phyloP scores from a whole-genome alignment of 2,113 vertebrate species.

The Xenopus borealis region DNA sequence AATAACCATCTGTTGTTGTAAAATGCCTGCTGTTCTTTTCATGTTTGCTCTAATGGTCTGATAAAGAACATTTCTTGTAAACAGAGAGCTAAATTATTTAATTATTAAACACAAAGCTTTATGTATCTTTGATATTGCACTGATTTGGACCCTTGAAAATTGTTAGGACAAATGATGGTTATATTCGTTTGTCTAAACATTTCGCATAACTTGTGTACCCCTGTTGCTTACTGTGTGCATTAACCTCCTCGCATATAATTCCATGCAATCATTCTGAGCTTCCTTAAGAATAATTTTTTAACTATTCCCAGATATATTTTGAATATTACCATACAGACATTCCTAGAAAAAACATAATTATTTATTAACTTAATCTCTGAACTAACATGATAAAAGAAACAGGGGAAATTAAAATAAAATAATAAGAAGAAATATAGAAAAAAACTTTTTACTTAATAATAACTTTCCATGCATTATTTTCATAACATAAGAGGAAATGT shows the following conservation, averaged over 20 bases:
- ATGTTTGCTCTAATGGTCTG: conserved; percentile 72
- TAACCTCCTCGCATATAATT: conserved; percentile 55
- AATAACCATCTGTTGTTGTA: conserved; percentile 72
- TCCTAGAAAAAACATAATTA: conserved; percentile 20
- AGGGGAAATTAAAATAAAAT: too few species aligned
- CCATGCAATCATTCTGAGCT: conserved; percentile 17
- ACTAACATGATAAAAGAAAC: too few species aligned
- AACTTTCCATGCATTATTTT: too few species aligned
- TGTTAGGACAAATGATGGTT: conserved; percentile 74
- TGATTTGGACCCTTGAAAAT: conserved; percentile 75
- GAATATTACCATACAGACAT: conserved; percentile 41
- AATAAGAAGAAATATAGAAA: too few species aligned
- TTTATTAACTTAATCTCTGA: too few species aligned
- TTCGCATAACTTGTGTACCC: conserved; percentile 63
- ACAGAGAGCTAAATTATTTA: conserved; percentile 62
- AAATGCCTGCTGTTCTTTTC: conserved; percentile 74
- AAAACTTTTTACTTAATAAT: too few species aligned
- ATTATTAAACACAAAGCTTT: conserved; percentile 51
- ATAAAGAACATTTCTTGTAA: conserved; percentile 73
- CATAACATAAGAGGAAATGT: too few species aligned
- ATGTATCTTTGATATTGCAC: conserved; percentile 66
- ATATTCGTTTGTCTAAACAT: conserved; percentile 69
- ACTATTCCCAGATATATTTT: conserved; percentile 39
- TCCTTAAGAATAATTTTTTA: conserved; percentile 28
- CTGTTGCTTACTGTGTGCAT: conserved; percentile 53